Evolutionary conservation across 2,797 vertebrate genomes (phyloP).

Genomic region (Serranus cabrilla): DNA sequence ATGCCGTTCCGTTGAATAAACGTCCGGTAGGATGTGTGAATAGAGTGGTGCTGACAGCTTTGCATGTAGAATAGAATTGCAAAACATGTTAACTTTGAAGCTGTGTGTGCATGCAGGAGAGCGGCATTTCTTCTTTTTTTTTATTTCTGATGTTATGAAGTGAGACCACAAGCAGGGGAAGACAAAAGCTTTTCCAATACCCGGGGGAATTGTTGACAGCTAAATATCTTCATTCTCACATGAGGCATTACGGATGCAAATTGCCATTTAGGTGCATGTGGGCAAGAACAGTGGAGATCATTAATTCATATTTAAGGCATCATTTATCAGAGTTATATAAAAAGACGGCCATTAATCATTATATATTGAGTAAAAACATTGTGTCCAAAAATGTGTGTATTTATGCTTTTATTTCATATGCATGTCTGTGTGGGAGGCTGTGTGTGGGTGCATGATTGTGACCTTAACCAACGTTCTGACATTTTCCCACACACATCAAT

Average conservation of each 20-base stretch:
- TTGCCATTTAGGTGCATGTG: conserved; percentile 55
- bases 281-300: conserved; percentile 28
- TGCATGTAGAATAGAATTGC: conserved; percentile 10
- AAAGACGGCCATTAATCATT: conserved; percentile 60
- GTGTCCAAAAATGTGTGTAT: conserved; percentile 27
- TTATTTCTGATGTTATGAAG: conserved; percentile 19
- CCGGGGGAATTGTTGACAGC: conserved; percentile 55
- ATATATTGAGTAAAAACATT: conserved; percentile 24
- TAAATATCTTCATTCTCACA: conserved; percentile 72
- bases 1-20: conserved; percentile 15
- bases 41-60: conserved; percentile 21
- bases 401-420: conserved; percentile 1
- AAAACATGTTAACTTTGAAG: conserved; percentile 49
- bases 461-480: conserved; percentile 67
- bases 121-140: conserved; percentile 36
- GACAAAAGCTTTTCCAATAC: conserved; percentile 35
- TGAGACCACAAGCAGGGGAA: conserved; percentile 49
- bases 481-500: conserved; percentile 79
- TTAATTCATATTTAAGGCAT: conserved; percentile 66
- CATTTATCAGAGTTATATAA: conserved; percentile 59
- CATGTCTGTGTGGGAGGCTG: conserved; percentile 19
- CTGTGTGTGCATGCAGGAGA: conserved; percentile 5
- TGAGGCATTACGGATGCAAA: conserved; percentile 63
- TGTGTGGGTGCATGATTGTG: conserved; percentile 42
- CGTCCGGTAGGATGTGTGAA: conserved; percentile 21